A percentile compares a stretch with the other conserved stretches of the same genome.
These are phyloP conservation scores for Leptinotarsa peninsularis DNA, from an alignment of 2,888 invertebrate species.

Conservation along the genomic window DNA sequence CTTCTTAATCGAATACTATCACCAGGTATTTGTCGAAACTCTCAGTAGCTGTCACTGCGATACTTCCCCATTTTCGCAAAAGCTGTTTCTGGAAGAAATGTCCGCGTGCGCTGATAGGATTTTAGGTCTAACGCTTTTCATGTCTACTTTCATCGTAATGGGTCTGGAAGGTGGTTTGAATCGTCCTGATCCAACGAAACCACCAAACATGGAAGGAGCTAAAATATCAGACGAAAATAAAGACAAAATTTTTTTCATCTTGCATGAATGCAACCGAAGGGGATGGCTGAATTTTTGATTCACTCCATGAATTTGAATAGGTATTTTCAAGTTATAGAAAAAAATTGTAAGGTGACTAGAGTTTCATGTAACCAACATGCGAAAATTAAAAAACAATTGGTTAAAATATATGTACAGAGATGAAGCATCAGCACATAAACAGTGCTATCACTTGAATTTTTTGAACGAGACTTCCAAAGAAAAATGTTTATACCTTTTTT, in stretches of 20 bases:
- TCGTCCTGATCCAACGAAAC: conserved; percentile 10
- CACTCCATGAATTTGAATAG: neutral
- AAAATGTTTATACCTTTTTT: too few species aligned
- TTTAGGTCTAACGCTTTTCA: conserved; percentile 29
- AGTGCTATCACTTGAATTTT: too few species aligned
- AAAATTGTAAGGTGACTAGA: neutral
- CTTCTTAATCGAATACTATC: conserved; percentile 27
- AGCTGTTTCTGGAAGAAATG: conserved; percentile 33
- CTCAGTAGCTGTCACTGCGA: conserved; percentile 26
- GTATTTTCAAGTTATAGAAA: neutral
- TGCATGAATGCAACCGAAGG: conserved; percentile 28
- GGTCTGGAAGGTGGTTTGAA: neutral
- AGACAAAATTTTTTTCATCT: conserved; percentile 23
- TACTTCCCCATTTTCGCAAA: conserved; percentile 26
- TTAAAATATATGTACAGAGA: too few species aligned
- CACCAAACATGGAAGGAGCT: conserved; percentile 14
- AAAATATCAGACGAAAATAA: neutral
- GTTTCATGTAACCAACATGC: too few species aligned
- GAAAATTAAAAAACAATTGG: too few species aligned
- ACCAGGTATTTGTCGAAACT: conserved; percentile 26
- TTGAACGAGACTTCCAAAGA: too few species aligned
- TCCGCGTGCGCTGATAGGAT: conserved; percentile 8
- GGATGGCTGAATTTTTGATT: conserved; percentile 31
- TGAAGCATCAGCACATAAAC: too few species aligned
- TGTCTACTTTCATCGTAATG: conserved; percentile 17